phyloP scores from a whole-genome alignment of 1,140 invertebrate species.

The Mactra quadrangularis region DNA sequence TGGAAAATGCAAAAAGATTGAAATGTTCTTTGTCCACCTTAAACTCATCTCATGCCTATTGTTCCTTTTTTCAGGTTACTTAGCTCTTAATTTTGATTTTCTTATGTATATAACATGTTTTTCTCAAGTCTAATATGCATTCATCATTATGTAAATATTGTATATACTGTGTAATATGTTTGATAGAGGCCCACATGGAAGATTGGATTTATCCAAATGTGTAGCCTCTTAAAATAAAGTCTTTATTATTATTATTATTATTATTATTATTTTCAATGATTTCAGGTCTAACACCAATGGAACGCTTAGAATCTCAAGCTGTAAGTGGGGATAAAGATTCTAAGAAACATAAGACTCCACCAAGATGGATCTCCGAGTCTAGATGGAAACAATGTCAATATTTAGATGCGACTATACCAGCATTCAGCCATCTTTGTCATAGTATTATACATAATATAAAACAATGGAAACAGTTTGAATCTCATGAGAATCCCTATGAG shows the following conservation, averaged over 20 bases:
- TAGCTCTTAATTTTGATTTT: too few relatives aligned
- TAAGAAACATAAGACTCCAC: slow-evolving; percentile 65
- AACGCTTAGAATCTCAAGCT: slow-evolving; percentile 74
- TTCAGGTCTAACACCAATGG: slow-evolving; percentile 77
- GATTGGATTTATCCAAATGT: too few relatives aligned
- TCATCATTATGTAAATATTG: too few relatives aligned
- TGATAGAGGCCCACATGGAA: too few relatives aligned
- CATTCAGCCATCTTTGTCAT: slow-evolving; percentile 74
- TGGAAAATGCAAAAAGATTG: too few relatives aligned
- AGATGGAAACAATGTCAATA: slow-evolving; percentile 81
- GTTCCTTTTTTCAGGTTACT: too few relatives aligned
- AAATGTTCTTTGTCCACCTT: too few relatives aligned
- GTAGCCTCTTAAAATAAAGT: too few relatives aligned
- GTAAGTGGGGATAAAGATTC: slow-evolving; percentile 67
- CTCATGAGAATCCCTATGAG: slow-evolving; percentile 71
- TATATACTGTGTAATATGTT: too few relatives aligned
- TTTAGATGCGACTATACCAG: slow-evolving; percentile 74
- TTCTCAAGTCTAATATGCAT: too few relatives aligned
- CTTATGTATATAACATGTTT: too few relatives aligned
- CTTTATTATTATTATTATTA: slow-evolving; percentile 48
- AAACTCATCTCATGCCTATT: too few relatives aligned
- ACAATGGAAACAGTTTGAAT: slow-evolving; percentile 79
- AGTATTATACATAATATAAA: slow-evolving; percentile 72
- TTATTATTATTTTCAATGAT: not conserved
- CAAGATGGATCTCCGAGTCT: slow-evolving; percentile 75